Evolutionary conservation across 2,113 vertebrate genomes (phyloP), one percentile per base, ranked within the genome.

Genomic region (Microcebus griseorufus): DNA sequence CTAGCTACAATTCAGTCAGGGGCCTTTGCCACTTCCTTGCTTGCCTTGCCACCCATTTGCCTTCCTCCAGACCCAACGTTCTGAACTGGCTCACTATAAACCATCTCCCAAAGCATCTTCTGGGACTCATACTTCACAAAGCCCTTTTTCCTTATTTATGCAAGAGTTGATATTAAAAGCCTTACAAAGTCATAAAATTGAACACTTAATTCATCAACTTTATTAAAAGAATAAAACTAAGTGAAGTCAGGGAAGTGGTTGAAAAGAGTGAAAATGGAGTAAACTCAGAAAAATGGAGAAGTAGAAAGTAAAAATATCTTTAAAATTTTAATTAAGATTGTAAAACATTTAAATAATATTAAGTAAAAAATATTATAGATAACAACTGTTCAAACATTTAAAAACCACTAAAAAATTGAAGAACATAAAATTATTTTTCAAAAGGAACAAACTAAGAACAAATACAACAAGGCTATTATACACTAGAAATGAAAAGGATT

Each of bases 201-300:
- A 95, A 87, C 34, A 0, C 78, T 60, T 73, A 83, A 64, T 96
- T n/a, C 37, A 62, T 95, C 37, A 32, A 1, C 9, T 94, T 95
- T 90, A 85, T 70, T 90, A 65, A 96, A 69, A 70, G 0, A 64
- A 88, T 83, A 45, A 78, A 85, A 90, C 79, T 79, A 86, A 93
- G 78, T 69, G 13, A 93, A 67, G 25, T 53, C 45, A 37, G 25
- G 20, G 45, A 70, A 48, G 42, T 88, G 76, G 53, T 72, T 91
- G 81, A 55, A 69, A 78, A 79, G 62, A 48, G 10, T 51, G 29
- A 92, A 96, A 90, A 37, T 6, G 4, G 92, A 95, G 6, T 11
- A n/a, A 80, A 88, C 39, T 69, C 42, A 32, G 53, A 79, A 75
- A 93, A 79, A 42, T 16, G 6, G 20, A 75, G 14, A 84, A 16